phyloP scores from a whole-genome alignment of 2,888 invertebrate genomes.

The Philereme transversata region DNA sequence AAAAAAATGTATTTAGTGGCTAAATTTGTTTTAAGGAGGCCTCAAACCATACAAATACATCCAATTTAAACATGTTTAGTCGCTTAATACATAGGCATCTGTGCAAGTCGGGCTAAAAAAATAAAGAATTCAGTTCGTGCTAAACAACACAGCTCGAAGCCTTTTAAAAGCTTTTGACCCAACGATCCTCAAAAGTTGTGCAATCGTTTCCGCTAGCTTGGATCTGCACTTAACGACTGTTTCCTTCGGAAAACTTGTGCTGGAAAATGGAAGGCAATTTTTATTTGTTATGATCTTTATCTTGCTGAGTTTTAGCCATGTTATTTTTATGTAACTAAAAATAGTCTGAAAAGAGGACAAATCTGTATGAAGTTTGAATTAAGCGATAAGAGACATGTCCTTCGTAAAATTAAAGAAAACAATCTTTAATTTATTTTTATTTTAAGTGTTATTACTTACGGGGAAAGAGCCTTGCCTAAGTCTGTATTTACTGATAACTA shows the following conservation, averaged over 20 bases:
- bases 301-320: neutral
- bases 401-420: too few relatives aligned
- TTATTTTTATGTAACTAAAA: too few relatives aligned
- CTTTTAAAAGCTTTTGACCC: neutral
- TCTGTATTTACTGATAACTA: too few relatives aligned
- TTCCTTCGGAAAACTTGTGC: neutral
- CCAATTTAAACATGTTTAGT: too few relatives aligned
- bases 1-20: neutral
- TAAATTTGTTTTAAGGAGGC: too few relatives aligned
- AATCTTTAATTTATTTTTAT: too few relatives aligned
- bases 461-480: too few relatives aligned
- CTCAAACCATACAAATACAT: too few relatives aligned
- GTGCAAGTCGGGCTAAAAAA: neutral
- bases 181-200: neutral
- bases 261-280: neutral
- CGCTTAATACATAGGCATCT: too few relatives aligned
- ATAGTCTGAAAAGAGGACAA: neutral
- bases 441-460: too few relatives aligned
- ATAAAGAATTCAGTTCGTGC: conserved; percentile 1
- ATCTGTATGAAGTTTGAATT: too few relatives aligned
- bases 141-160: neutral
- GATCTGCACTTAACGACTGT: conserved; percentile 1
- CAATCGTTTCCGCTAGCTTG: neutral
- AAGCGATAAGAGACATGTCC: too few relatives aligned
- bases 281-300: neutral